Base-by-base conservation (phyloP, 2,888 invertebrate species). In the Lycocerus yunnanus region DNA sequence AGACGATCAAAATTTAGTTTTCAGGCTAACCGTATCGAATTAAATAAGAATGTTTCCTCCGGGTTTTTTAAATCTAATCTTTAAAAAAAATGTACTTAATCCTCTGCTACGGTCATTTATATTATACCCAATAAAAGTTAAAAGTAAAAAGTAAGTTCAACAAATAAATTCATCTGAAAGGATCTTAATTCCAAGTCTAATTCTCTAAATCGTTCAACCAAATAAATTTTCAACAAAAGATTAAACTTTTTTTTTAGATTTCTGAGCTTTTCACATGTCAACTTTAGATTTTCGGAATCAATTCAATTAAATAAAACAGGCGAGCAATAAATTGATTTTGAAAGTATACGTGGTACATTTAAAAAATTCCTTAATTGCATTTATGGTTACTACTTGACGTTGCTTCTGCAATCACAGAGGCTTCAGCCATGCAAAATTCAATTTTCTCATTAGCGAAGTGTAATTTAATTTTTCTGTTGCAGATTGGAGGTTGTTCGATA, bases 401-500 rank as follows among this genome's bases (percentile, higher is more conserved):
- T n/a, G 43, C 43, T 43, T 43, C 27, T 6, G n/a, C 43, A n/a
- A 43, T n/a, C 11, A 4, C n/a, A 6, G 15, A 15, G 13, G 61
- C 61, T 15, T 15, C 18, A 9, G 9, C 21, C 9, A 21, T 15
- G 24, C 14, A 66, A 21, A 66, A 14, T 63, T 63, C 16, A 63
- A 43, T 43, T 43, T 43, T 43, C 43, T 43, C 43, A 43, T 43
- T 43, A 43, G 43, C 2, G 43, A 43, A n/a, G 6, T 43, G n/a
- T 43, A 43, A 43, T 43, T 43, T 43, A 43, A 43, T 43, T 43
- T n/a, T 43, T 43, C 6, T n/a, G 43, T 88, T 88, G 15, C 88
- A 94, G 94, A 85, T 94, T 78, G 85, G 90, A 81, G 91, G 92
- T 83, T 92, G 92, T 82, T 85, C 93, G 78, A 88, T 93, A 71